Evolutionary conservation across 2,888 invertebrate species (phyloP).

Genomic region (Pardosa pseudoannulata): DNA sequence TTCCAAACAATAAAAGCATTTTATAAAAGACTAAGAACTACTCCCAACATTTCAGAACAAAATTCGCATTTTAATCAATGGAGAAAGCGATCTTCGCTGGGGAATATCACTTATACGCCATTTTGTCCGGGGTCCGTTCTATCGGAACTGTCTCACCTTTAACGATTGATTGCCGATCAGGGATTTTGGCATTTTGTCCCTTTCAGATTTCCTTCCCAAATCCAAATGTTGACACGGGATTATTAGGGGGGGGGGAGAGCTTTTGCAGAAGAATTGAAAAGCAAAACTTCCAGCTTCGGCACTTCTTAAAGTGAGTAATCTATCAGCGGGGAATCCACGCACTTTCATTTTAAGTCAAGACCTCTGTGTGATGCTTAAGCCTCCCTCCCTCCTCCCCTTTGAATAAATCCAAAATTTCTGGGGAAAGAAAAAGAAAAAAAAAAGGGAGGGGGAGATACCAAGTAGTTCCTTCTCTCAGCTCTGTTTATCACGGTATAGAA

Average conservation of each 20-base stretch:
- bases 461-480: constrained; percentile 20
- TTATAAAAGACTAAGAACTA: too few relatives aligned
- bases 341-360: constrained; percentile 71
- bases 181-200: constrained; percentile 2
- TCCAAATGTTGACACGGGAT: constrained; percentile 69
- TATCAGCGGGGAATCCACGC: constrained; percentile 69
- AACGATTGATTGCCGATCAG: not conserved
- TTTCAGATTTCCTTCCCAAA: constrained; percentile 24
- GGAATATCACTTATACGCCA: too few relatives aligned
- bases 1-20: too few relatives aligned
- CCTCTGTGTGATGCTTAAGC: constrained; percentile 59
- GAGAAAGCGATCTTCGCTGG: too few relatives aligned
- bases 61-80: too few relatives aligned
- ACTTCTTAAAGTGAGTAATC: constrained; percentile 58
- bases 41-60: too few relatives aligned
- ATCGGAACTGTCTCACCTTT: not conserved
- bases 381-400: not conserved
- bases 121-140: not conserved
- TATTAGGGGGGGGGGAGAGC: constrained; percentile 37
- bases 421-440: not conserved
- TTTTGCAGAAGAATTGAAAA: constrained; percentile 31
- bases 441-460: constrained; percentile 15
- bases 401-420: constrained; percentile 20
- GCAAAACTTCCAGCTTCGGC: constrained; percentile 7
- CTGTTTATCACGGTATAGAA: constrained; percentile 54